Percentiles rank a stretch among this genome's conserved stretches.
Conservation (phyloP, 2,888 invertebrate species). For the Hydropsyche betteni region DNA sequence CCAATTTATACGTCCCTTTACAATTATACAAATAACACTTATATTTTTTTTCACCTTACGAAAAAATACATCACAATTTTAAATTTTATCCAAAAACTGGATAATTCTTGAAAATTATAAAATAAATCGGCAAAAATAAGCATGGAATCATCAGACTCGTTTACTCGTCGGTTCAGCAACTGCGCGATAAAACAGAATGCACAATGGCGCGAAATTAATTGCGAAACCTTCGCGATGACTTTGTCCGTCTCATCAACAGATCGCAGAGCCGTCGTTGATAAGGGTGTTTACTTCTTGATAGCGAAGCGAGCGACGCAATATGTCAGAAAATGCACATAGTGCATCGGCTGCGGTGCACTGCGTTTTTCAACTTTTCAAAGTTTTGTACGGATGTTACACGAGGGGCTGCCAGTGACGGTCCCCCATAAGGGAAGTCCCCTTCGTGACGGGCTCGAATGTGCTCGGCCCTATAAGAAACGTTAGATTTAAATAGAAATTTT, state of each 20-base stretch:
- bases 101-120: too few relatives aligned
- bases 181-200: too few relatives aligned
- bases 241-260: neutral
- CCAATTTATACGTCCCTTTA: neutral
- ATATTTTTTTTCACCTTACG: too few relatives aligned
- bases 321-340: neutral
- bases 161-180: too few relatives aligned
- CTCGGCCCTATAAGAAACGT: neutral
- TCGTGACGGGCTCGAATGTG: neutral
- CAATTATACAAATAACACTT: too few relatives aligned
- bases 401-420: neutral
- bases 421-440: slow-evolving; percentile 20
- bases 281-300: slow-evolving; percentile 11
- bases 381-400: neutral
- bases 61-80: too few relatives aligned
- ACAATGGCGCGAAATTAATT: too few relatives aligned
- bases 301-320: neutral
- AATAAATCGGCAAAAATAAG: too few relatives aligned
- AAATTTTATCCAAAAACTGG: too few relatives aligned
- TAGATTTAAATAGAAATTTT: neutral
- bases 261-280: neutral
- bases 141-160: too few relatives aligned
- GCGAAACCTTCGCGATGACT: neutral
- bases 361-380: neutral
- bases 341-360: neutral